Conservation (phyloP, 2,113 vertebrate genomes). For the Perca fluviatilis region DNA sequence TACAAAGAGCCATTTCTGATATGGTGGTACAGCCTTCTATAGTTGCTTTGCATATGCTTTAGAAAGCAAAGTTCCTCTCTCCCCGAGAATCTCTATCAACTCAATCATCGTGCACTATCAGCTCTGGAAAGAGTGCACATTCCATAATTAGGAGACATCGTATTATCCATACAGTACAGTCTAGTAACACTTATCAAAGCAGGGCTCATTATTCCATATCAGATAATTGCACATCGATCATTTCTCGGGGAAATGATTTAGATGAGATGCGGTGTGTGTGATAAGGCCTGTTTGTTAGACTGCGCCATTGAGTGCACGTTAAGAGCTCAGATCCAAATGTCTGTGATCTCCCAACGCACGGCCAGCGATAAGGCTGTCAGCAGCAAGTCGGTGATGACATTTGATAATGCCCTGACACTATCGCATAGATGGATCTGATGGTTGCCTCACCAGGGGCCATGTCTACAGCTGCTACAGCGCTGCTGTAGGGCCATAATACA, state of each 20-base stretch:
- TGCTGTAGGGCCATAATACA: constrained; percentile 58
- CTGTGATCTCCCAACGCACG: constrained; percentile 76
- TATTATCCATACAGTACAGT: constrained; percentile 68
- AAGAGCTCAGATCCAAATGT: constrained; percentile 73
- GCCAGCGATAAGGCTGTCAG: constrained; percentile 78
- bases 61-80: constrained; percentile 44
- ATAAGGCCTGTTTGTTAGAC: constrained; percentile 80
- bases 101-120: constrained; percentile 64
- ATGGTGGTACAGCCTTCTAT: background rate
- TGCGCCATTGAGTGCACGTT: constrained; percentile 61
- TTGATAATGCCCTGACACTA: constrained; percentile 82
- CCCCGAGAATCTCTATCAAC: constrained; percentile 47
- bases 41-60: constrained; percentile 36
- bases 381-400: constrained; percentile 77
- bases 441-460: constrained; percentile 75
- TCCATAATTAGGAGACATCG: constrained; percentile 69
- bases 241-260: constrained; percentile 81
- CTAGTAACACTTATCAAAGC: constrained; percentile 77
- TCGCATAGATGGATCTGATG: constrained; percentile 79
- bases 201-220: constrained; percentile 81
- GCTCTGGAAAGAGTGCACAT: constrained; percentile 57
- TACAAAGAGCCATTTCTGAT: background rate
- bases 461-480: constrained; percentile 71
- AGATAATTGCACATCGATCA: constrained; percentile 85
- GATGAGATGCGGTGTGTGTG: constrained; percentile 75